Evolutionary conservation across 2,113 vertebrate species (phyloP).

Genomic region (Bucco capensis): DNA sequence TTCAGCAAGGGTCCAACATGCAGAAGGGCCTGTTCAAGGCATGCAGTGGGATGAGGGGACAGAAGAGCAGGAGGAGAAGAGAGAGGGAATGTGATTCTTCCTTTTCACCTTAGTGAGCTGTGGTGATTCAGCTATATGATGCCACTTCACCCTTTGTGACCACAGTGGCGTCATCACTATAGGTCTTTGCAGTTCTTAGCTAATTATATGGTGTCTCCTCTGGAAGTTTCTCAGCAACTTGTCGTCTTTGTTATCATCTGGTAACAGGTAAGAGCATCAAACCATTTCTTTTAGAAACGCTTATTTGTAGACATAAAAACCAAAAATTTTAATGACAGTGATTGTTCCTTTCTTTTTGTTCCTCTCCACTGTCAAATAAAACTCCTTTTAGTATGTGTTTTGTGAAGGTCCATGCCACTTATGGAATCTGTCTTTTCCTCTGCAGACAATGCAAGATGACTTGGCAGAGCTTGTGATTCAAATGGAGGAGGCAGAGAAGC

Average conservation of each 20-base stretch:
- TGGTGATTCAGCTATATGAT: neutral
- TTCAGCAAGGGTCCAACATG: neutral
- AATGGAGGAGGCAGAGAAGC: constrained; percentile 74
- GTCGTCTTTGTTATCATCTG: neutral
- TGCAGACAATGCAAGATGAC: constrained; percentile 85
- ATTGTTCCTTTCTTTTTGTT: neutral
- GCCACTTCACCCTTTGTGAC: neutral
- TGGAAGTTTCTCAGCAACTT: neutral
- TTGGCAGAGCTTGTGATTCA: constrained; percentile 77
- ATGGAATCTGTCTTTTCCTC: neutral
- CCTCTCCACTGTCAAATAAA: neutral
- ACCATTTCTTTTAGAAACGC: neutral
- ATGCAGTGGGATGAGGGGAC: neutral
- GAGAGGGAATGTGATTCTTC: neutral
- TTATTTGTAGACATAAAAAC: neutral
- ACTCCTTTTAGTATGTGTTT: neutral
- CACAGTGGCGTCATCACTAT: neutral
- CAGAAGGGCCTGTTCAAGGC: neutral
- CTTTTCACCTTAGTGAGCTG: neutral
- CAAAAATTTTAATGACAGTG: neutral
- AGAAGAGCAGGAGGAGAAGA: neutral
- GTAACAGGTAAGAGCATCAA: neutral
- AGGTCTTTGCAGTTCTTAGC: neutral
- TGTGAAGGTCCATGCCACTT: neutral
- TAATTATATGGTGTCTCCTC: neutral